Conservation (phyloP, 2,797 vertebrate genomes). For the Poecilia gillii region DNA sequence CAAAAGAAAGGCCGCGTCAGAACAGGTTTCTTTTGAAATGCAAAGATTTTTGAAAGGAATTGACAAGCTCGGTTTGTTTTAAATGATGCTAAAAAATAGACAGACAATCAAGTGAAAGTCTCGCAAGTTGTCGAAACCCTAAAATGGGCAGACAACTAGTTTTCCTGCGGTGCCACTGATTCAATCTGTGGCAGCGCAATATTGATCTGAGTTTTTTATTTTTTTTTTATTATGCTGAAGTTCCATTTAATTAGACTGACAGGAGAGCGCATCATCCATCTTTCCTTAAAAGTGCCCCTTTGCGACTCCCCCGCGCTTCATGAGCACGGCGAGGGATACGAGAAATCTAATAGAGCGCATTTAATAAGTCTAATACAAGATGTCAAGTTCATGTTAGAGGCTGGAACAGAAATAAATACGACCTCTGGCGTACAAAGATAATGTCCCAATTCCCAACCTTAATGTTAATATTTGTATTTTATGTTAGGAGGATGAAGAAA, state of each 20-base stretch:
- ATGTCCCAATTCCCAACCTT: conserved; percentile 51
- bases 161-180: conserved; percentile 56
- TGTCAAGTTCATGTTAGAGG: conserved; percentile 57
- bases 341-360: conserved; percentile 72
- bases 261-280: conserved; percentile 47
- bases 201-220: conserved; percentile 64
- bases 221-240: conserved; percentile 67
- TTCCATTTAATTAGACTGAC: conserved; percentile 73
- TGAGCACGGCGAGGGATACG: conserved; percentile 59
- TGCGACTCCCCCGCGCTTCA: conserved; percentile 26
- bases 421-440: conserved; percentile 51
- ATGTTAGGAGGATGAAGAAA: conserved; percentile 29
- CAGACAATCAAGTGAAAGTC: conserved; percentile 27
- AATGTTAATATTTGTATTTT: conserved; percentile 51
- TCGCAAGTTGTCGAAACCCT: conserved; percentile 35
- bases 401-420: conserved; percentile 59
- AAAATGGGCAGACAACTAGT: conserved; percentile 46
- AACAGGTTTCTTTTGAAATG: conserved; percentile 27
- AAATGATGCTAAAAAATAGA: conserved; percentile 32
- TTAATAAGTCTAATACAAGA: conserved; percentile 72
- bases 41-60: conserved; percentile 49
- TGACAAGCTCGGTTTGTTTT: conserved; percentile 49
- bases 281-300: conserved; percentile 51
- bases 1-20: conserved; percentile 12
- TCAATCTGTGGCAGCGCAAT: conserved; percentile 55